Evolutionary conservation across 2,113 vertebrate genomes (phyloP).

Genomic region (Aegithalos caudatus): DNA sequence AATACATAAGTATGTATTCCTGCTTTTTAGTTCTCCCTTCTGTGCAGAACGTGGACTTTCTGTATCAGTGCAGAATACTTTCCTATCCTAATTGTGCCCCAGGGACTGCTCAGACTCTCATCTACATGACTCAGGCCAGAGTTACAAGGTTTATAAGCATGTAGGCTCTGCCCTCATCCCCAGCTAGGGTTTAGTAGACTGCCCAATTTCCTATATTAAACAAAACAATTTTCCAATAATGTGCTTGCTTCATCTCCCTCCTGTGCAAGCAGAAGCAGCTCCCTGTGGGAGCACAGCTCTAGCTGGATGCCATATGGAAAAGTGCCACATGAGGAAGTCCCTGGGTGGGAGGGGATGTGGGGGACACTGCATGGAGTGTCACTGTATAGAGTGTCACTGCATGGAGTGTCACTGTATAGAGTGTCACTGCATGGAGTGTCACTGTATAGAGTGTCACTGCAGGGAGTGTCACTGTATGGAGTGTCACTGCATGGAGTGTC

Average conservation of each 20-base stretch:
- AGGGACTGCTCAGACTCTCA: not conserved
- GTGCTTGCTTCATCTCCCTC: not conserved
- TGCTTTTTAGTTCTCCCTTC: not conserved
- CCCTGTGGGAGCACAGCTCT: not conserved
- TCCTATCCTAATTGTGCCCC: not conserved
- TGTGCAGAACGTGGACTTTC: not conserved
- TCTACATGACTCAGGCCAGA: not conserved
- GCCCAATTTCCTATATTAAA: not conserved
- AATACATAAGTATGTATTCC: not conserved
- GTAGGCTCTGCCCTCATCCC: not conserved
- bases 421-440: no score
- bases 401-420: no score
- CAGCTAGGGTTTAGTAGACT: not conserved
- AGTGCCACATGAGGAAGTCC: fast-evolving
- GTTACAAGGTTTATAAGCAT: not conserved
- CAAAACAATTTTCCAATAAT: not conserved
- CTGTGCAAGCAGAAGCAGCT: not conserved
- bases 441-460: no score
- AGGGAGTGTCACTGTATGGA: no score
- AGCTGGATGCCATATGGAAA: fast-evolving
- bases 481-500: no score
- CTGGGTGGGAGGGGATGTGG: fast-evolving
- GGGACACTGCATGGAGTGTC: fast-evolving
- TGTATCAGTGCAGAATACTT: not conserved
- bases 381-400: no score